Conservation (phyloP, 2,113 vertebrate species). For the Cisticola juncidis region DNA sequence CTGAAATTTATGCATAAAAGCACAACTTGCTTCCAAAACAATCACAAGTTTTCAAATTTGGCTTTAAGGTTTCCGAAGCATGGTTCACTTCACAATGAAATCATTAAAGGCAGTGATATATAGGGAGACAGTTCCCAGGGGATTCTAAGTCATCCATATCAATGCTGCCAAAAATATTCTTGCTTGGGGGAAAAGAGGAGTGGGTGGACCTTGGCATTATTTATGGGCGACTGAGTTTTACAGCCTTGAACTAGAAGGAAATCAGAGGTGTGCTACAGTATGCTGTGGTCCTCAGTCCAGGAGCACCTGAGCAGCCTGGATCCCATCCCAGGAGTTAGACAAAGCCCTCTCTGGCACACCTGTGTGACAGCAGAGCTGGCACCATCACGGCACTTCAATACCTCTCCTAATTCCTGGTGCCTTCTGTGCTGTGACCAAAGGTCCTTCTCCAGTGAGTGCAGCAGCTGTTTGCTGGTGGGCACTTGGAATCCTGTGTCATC, state of each 20-base stretch:
- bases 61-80: background rate
- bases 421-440: background rate
- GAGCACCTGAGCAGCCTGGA: fast-evolving
- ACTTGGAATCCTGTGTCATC: background rate
- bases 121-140: background rate
- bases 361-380: fast-evolving
- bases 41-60: background rate
- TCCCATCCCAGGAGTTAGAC: background rate
- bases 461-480: background rate
- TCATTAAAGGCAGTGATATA: background rate
- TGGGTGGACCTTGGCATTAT: background rate
- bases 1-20: background rate
- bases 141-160: background rate
- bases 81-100: background rate
- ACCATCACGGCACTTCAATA: fast-evolving
- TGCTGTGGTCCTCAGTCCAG: background rate
- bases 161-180: background rate
- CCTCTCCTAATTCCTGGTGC: background rate
- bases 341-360: background rate
- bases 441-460: fast-evolving
- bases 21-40: background rate
- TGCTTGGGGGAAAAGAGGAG: background rate
- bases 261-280: background rate
- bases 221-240: background rate
- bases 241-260: background rate